Percentiles rank a stretch among this genome's conserved stretches.
Conservation (phyloP, 2,888 invertebrate species). For the Calameuta idolon region DNA sequence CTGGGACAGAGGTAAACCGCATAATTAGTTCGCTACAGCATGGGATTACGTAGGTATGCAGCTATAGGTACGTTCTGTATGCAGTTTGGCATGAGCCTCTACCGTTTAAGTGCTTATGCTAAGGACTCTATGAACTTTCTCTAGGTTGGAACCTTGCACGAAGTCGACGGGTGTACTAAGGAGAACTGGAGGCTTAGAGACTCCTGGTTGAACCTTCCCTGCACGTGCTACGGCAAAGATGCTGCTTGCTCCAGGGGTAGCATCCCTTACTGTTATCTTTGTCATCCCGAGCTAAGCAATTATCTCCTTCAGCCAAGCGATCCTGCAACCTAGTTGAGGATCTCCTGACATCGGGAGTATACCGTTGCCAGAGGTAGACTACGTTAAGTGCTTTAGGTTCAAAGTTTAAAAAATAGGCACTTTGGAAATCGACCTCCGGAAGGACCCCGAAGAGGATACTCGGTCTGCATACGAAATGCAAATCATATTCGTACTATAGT, state of each 20-base stretch:
- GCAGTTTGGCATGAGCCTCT: neutral
- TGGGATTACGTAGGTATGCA: neutral
- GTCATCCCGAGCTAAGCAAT: neutral
- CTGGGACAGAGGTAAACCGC: neutral
- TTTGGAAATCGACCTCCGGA: neutral
- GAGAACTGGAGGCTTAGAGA: neutral
- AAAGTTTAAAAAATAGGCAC: neutral
- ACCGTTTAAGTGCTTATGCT: conserved; percentile 6
- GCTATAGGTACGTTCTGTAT: neutral
- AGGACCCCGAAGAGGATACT: neutral
- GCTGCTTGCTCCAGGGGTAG: neutral
- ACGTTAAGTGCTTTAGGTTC: neutral
- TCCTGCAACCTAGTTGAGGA: neutral
- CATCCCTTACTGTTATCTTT: neutral
- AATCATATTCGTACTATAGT: neutral
- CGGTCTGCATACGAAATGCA: neutral
- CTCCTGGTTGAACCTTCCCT: neutral
- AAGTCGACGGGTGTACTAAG: neutral
- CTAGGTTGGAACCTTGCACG: neutral
- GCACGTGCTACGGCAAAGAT: neutral
- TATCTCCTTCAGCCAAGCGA: neutral
- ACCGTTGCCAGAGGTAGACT: neutral
- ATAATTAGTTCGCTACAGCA: neutral
- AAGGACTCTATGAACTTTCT: neutral
- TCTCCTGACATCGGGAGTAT: neutral